Evolutionary conservation across 2,113 vertebrate species (phyloP).

Genomic region (Formicarius rufipectus): DNA sequence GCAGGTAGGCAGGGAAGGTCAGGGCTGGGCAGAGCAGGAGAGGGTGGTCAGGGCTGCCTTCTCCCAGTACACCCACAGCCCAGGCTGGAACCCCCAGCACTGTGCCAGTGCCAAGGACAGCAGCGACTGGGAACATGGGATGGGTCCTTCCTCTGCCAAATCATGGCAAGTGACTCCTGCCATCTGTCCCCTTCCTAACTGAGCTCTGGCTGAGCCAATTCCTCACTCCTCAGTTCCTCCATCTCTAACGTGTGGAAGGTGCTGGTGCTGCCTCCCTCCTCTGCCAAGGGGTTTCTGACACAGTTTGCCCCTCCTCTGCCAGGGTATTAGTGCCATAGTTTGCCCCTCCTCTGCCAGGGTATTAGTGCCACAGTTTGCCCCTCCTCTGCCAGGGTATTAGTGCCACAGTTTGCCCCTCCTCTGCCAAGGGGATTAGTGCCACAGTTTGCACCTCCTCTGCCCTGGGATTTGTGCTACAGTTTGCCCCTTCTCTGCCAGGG

Average conservation of each 20-base stretch:
- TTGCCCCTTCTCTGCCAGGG: background rate
- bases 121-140: background rate
- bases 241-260: accelerated
- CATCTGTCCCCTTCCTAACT: background rate
- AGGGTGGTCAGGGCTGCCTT: background rate
- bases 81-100: accelerated
- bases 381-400: background rate
- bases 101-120: accelerated
- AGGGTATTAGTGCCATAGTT: too few species aligned
- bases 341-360: background rate
- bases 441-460: background rate
- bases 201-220: background rate
- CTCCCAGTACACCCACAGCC: accelerated
- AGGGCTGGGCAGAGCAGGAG: slow-evolving; percentile 71
- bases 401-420: too few species aligned
- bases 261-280: background rate
- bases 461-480: too few species aligned
- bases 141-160: background rate
- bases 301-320: background rate
- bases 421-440: background rate
- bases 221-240: background rate
- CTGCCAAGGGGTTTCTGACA: background rate
- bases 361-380: too few species aligned
- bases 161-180: background rate
- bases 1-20: slow-evolving; percentile 92